Percentiles rank a stretch among this genome's conserved stretches.
These are phyloP conservation scores for Reinhardtius hippoglossoides DNA, from an alignment of 2,113 vertebrate species.

Conservation along the genomic window DNA sequence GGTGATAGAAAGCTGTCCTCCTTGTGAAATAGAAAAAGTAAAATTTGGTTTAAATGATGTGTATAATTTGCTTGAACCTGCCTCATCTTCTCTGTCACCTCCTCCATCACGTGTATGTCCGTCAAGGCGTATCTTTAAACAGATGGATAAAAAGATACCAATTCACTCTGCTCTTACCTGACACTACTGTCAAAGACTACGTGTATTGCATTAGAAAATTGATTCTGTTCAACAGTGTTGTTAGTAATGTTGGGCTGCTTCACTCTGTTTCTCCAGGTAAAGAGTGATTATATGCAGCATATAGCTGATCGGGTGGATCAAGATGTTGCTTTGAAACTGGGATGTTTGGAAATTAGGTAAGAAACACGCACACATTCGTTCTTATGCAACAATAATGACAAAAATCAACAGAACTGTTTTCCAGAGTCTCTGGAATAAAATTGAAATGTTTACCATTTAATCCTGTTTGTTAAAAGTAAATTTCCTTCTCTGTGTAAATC, in stretches of 20 bases:
- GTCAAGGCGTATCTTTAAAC: background rate
- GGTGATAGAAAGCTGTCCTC: background rate
- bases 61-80: background rate
- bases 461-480: background rate
- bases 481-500: constrained; percentile 28
- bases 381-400: too few relatives aligned
- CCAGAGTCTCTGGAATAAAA: background rate
- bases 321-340: constrained; percentile 96
- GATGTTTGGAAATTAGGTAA: constrained; percentile 99
- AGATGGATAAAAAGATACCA: background rate
- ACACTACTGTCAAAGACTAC: background rate
- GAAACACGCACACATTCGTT: constrained; percentile 12
- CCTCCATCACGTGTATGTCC: background rate
- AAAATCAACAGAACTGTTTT: background rate
- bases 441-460: background rate
- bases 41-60: background rate
- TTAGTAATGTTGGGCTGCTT: background rate
- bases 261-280: constrained; percentile 86
- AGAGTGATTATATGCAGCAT: constrained; percentile 97
- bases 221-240: background rate
- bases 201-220: background rate
- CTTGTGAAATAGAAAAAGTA: too few relatives aligned
- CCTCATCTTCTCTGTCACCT: background rate
- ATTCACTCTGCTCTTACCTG: background rate
- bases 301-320: constrained; percentile 97